phyloP scores from a whole-genome alignment of 2,113 vertebrate species.

The Tylochromis polylepis region DNA sequence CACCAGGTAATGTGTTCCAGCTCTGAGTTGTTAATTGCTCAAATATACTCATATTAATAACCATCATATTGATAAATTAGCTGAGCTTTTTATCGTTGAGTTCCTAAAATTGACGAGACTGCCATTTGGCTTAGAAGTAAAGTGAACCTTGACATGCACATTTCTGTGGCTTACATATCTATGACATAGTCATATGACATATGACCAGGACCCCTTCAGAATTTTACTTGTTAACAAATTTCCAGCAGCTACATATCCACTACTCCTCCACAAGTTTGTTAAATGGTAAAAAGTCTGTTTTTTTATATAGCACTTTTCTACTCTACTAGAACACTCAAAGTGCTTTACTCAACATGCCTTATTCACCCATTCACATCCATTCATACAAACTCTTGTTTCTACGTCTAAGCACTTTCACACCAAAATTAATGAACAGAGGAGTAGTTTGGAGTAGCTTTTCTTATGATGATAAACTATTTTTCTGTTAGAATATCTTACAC shows the following conservation, averaged over 20 bases:
- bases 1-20: not conserved
- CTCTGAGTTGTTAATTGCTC: not conserved
- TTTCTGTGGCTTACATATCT: not conserved
- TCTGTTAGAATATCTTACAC: not conserved
- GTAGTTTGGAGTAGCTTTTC: not conserved
- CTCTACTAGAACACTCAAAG: not conserved
- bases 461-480: not conserved
- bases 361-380: not conserved
- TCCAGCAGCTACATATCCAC: not conserved
- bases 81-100: not conserved
- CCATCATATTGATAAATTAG: not conserved
- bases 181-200: not conserved
- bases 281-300: not conserved
- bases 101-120: not conserved
- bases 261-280: not conserved
- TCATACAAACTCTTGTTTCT: not conserved
- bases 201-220: not conserved
- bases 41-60: not conserved
- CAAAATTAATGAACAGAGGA: not conserved
- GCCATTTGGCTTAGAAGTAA: not conserved
- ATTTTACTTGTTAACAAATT: not conserved
- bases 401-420: not conserved
- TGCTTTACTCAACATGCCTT: not conserved
- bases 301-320: not conserved
- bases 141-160: not conserved